Evolutionary conservation across 2,888 invertebrate genomes (phyloP).

Genomic region (Xestia sexstrigata): DNA sequence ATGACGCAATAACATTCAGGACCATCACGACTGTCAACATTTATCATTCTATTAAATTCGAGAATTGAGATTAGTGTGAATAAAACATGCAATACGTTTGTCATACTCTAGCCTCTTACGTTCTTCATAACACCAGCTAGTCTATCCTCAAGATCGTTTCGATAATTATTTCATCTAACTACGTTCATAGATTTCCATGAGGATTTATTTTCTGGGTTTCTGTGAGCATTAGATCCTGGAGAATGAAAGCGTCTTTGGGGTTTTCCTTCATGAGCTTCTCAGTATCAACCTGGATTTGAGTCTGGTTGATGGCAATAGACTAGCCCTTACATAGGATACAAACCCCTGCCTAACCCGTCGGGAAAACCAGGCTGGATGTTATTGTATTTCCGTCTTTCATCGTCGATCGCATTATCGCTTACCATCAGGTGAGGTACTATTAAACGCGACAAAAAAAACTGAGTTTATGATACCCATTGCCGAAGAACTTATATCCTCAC

Average conservation of each 20-base stretch:
- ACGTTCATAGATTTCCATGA: not conserved
- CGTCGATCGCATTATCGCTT: not conserved
- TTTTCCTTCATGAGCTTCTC: not conserved
- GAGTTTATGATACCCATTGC: not conserved
- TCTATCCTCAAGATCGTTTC: not conserved
- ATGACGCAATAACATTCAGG: constrained; percentile 14
- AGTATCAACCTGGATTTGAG: not conserved
- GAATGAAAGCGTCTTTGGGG: not conserved
- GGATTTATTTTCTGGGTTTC: not conserved
- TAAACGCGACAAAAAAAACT: not conserved
- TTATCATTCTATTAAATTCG: constrained; percentile 24
- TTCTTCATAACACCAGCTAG: not conserved
- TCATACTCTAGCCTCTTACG: not conserved
- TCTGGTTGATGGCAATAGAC: not conserved
- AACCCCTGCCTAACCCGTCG: not conserved
- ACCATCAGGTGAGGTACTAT: not conserved
- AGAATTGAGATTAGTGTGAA: not conserved
- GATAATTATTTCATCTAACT: not conserved
- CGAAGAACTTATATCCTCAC: not conserved
- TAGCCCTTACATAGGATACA: not conserved
- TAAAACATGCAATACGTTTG: not conserved
- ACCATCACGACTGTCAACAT: constrained; percentile 10
- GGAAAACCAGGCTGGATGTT: not conserved
- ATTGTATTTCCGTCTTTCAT: not conserved
- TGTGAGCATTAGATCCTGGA: not conserved